Base-by-base conservation (phyloP, 2,888 invertebrate species). In the Xestia rhomboidea region DNA sequence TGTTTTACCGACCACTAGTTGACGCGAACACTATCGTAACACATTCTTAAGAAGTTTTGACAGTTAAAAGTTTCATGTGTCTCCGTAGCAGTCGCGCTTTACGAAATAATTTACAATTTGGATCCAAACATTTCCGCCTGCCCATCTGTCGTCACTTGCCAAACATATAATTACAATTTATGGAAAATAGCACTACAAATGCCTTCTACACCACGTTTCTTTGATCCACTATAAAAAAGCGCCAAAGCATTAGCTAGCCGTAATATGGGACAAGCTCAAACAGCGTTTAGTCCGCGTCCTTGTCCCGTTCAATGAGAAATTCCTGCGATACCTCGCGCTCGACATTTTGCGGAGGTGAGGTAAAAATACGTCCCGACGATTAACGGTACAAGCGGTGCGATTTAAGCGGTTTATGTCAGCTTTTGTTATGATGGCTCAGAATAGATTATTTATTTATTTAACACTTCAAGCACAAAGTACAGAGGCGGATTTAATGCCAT, bases 221-320 rank as follows among this genome's bases (percentile, higher is more conserved):
- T 63, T 64, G 38, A 49, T 49, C 57, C 21, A 62, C 44, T 30
- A 41, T 46, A 74, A 60, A 74, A 72, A 76, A 67, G 24, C 21
- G 27, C 15, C 44, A n/a, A 67, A 57, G 34, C 68, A 76, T 81
- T 68, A 81, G 41, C 49, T 57, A 62, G n/a, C 2, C n/a, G 73
- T 67, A 73, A 76, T 81, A 82, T 77, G 71, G 77, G 70, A 83
- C 81, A 77, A 80, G 70, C 82, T 86, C 81, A 85, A 86, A 81
- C 74, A 77, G 76, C 83, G 77, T 81, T 87, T 73, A 87, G 63
- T 79, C 69, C 38, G 70, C 60, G 66, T 77, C 82, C 88, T 81
- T 78, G 88, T 85, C 41, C 83, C 80, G 90, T 90, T 92, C 93
- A 89, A 93, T 92, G 91, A 93, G 91, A 93, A 93, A 94, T 94